These are phyloP conservation scores for Xiphorhynchus erythropygius DNA, from an alignment of 2,797 vertebrate genomes.

Conservation along the genomic window DNA sequence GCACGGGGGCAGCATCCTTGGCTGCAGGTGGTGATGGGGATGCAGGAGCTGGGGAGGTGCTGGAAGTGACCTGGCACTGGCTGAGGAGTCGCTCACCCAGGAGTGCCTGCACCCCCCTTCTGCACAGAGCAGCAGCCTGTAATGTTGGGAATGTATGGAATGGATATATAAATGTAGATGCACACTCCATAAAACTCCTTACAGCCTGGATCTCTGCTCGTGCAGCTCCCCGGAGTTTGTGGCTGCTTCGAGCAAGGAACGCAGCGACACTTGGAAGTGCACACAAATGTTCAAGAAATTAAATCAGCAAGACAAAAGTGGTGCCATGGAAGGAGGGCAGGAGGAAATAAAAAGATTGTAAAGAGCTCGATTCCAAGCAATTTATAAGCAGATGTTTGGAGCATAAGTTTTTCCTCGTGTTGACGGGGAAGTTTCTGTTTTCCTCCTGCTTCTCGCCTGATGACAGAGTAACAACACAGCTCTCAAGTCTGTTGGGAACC, in stretches of 20 bases:
- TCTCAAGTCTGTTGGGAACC: background rate
- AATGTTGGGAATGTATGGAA: accelerated
- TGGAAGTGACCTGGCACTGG: background rate
- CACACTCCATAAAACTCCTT: background rate
- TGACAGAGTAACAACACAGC: background rate
- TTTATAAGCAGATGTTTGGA: slow-evolving; percentile 27
- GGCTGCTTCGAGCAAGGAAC: accelerated
- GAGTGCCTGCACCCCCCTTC: background rate
- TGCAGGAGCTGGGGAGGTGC: background rate
- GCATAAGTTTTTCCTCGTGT: background rate
- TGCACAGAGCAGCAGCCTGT: background rate
- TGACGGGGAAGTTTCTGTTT: background rate
- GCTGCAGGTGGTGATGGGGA: background rate
- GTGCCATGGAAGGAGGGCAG: background rate
- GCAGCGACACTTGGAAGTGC: background rate
- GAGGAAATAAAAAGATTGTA: background rate
- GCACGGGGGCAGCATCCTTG: background rate
- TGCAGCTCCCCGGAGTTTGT: background rate
- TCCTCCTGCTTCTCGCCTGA: background rate
- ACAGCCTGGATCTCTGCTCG: background rate
- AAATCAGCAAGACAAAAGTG: background rate
- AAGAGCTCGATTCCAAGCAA: background rate
- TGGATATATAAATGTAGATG: too few relatives aligned
- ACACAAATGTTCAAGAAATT: background rate
- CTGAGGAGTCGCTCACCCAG: background rate